Evolutionary conservation across 1,140 invertebrate genomes (phyloP), one percentile per base, ranked within the genome.

Genomic region (Conus betulinus): DNA sequence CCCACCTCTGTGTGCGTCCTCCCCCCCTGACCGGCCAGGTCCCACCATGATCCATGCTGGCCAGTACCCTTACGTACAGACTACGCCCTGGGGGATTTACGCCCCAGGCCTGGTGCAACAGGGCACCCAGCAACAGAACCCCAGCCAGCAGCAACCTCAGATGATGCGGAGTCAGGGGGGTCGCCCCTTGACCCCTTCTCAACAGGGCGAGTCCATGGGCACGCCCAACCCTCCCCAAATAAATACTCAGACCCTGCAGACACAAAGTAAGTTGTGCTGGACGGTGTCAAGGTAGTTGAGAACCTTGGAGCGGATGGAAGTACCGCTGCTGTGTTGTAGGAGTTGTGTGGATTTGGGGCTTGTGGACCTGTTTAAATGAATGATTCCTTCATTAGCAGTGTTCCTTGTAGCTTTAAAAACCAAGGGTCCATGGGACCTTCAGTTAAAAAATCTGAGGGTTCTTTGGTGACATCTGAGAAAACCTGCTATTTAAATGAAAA

Each of bases 151-250:
- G 81, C 93, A 93, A 60, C 92, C 92, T 76, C 93, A 92, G 90
- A 88, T 94, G 89, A 83, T 95, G 86, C 81, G 94, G 39, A 92
- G 91, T 79, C 93, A 92, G 90, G 93, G 90, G 71, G 93, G 92
- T n/a, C 92, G 94, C 78, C 96, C 96, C 91, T 94, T 97, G 94
- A 97, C 97, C 89, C 97, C 95, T 3, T 90, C 87, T 25, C 92
- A 93, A 63, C 92, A 93, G 87, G 90, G 91, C 67, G 92, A 93
- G 27, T 88, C 87, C 55, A 90, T 94, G 87, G 89, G 89, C 60
- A 88, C 90, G 11, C 88, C 91, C 55, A 85, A 91, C 55, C 55
- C 90, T 17, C 84, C 82, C 20, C 89, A 89, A 53, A 87, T 91
- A 52, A 88, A 89, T 51, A 67, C 86, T 17, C 92, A 91, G 71